A percentile compares a stretch with the other conserved stretches of the same genome.
phyloP scores from a whole-genome alignment of 2,797 vertebrate species.

The Hyperoplus lanceolatus region DNA sequence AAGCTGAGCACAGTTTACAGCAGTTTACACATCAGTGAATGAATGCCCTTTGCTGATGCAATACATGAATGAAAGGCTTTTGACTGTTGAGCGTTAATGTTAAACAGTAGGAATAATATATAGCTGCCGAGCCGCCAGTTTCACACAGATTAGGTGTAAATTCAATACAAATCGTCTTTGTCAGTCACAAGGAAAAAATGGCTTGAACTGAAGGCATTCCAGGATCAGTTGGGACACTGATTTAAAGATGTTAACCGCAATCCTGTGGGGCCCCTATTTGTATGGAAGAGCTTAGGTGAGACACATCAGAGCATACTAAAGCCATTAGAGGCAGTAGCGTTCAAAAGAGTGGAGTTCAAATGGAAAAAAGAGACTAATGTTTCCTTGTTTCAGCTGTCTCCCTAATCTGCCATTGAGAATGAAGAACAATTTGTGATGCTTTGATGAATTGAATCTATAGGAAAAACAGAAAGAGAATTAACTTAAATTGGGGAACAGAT shows the following conservation, averaged over 20 bases:
- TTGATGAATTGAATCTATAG: conserved; percentile 19
- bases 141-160: neutral
- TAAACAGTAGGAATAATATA: neutral
- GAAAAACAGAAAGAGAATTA: neutral
- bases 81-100: neutral
- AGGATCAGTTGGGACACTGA: conserved; percentile 24
- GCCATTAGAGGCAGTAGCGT: neutral
- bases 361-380: conserved; percentile 3
- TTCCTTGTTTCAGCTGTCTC: neutral
- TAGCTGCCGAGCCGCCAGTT: conserved; percentile 2
- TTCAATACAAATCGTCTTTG: conserved; percentile 17
- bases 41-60: neutral
- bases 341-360: neutral
- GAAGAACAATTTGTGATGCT: conserved; percentile 16
- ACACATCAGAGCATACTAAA: conserved; percentile 6
- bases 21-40: neutral
- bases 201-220: conserved; percentile 10
- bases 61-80: neutral
- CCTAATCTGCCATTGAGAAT: neutral
- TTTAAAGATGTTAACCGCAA: neutral
- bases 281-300: conserved; percentile 10
- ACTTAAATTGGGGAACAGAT: neutral
- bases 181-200: neutral
- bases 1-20: neutral
- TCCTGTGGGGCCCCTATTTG: conserved; percentile 4